phyloP scores from a whole-genome alignment of 1,140 invertebrate species.

The Pseudachorutes palmiensis region DNA sequence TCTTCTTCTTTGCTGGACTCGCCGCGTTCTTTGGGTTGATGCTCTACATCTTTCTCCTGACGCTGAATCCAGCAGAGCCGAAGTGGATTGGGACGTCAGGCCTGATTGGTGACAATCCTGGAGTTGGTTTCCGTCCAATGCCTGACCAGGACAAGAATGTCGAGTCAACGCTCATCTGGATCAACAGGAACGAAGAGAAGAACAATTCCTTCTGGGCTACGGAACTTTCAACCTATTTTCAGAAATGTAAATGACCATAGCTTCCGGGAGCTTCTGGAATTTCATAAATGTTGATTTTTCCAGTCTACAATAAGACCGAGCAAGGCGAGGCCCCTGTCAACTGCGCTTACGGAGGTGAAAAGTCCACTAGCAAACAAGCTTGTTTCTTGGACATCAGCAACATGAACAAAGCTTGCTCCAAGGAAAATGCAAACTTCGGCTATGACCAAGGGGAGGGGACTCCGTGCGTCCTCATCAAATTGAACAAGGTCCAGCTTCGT shows the following conservation, averaged over 20 bases:
- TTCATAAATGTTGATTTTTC: not conserved
- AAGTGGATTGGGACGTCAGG: slow-evolving; percentile 76
- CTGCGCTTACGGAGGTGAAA: not conserved
- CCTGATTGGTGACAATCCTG: slow-evolving; percentile 84
- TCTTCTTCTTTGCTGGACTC: slow-evolving; percentile 82
- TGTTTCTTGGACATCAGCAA: not conserved
- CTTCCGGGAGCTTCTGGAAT: not conserved
- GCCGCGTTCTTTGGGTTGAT: slow-evolving; percentile 82
- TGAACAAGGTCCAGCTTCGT: slow-evolving; percentile 81
- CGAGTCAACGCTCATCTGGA: slow-evolving; percentile 89
- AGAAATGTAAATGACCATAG: not conserved
- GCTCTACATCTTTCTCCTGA: slow-evolving; percentile 87
- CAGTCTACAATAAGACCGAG: not conserved
- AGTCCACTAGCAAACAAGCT: not conserved
- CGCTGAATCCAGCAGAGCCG: slow-evolving; percentile 70
- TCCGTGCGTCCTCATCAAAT: slow-evolving; percentile 75
- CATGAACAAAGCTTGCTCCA: not conserved
- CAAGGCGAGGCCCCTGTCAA: not conserved
- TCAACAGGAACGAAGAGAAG: slow-evolving; percentile 66
- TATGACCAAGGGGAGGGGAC: not conserved
- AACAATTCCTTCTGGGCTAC: slow-evolving; percentile 70
- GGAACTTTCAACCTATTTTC: slow-evolving; percentile 60
- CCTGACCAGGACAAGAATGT: slow-evolving; percentile 70
- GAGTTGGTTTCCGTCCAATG: slow-evolving; percentile 86
- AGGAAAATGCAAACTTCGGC: not conserved